These are phyloP conservation scores for Ictidomys tridecemlineatus DNA, from an alignment of 2,113 vertebrate species.

Conservation along the genomic window DNA sequence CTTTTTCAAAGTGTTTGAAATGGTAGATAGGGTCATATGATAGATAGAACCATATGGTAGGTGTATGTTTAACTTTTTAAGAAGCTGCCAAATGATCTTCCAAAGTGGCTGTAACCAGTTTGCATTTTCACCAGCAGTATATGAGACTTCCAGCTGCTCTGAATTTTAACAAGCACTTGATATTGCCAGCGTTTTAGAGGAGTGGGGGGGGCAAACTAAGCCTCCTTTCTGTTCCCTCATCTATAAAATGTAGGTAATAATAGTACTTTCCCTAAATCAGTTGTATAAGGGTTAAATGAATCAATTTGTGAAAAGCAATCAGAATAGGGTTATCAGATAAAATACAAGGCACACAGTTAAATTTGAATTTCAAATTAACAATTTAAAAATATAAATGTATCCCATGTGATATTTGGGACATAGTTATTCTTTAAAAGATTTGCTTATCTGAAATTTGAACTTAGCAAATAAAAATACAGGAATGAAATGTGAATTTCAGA, in stretches of 20 bases:
- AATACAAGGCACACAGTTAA: neutral
- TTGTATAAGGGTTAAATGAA: neutral
- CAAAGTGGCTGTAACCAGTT: neutral
- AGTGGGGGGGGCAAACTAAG: neutral
- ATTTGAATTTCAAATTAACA: constrained; percentile 25
- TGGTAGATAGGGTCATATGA: neutral
- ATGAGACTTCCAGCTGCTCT: neutral
- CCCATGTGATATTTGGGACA: constrained; percentile 2
- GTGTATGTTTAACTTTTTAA: constrained; percentile 11
- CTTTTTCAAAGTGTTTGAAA: neutral
- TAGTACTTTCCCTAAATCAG: neutral
- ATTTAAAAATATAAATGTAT: neutral
- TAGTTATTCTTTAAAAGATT: neutral
- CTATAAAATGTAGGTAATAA: neutral
- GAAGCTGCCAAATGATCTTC: neutral
- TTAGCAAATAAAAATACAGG: constrained; percentile 49
- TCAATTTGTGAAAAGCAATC: neutral
- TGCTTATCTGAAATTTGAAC: constrained; percentile 46
- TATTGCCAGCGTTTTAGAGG: neutral
- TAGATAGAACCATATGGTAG: neutral
- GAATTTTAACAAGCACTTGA: neutral
- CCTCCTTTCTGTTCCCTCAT: neutral
- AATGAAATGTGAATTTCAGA: constrained; percentile 44
- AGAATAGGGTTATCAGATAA: neutral
- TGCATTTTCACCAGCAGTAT: neutral